Evolutionary conservation across 1,140 invertebrate genomes (phyloP), one percentile per base, ranked within the genome.

Genomic region (Drosophila takahashii): DNA sequence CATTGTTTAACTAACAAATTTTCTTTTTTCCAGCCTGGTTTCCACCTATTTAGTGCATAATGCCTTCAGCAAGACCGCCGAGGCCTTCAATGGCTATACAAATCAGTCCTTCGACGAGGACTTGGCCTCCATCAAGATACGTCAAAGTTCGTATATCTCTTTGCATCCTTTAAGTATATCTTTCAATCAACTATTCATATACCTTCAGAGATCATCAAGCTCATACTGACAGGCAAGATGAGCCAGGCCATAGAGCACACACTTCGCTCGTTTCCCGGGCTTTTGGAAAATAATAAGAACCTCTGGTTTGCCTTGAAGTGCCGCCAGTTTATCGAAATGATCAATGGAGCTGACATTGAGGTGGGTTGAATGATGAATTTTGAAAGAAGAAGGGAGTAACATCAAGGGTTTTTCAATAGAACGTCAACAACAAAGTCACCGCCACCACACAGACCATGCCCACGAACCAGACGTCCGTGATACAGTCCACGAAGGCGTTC

Each of bases 11-110:
- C 22, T 3, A 22, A 22, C 1, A 22, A 22, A 22, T 22, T 1
- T 22, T 22, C 1, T 22, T 22, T 22, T 22, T 92, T 93, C 27
- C 92, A 98, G 98, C 94, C 97, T 99, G 95, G 98, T 99, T 54
- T 98, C 97, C 61, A 96, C 98, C 51, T 99, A 99, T 94, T 95
- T 99, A 85, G 97, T 99, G 71, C 98, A 99, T 93, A 98, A 99
- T 93, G 98, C 98, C 44, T 99, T 98, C 92, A 98, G 97, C 94
- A 95, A 96, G 75, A 98, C 98, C 74, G 98, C 98, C 61, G 98
- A 99, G 94, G 96, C 97, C n/a, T 99, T 99, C 93, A 96, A 97
- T 77, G 95, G 95, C 90, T 96, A 96, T 89, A 99, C 98, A 62
- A 96, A 96, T 64, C 97, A 98, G 93, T 94, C 95, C 69, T 97